phyloP scores from a whole-genome alignment of 2,113 vertebrate species.

The Lycaon pictus region DNA sequence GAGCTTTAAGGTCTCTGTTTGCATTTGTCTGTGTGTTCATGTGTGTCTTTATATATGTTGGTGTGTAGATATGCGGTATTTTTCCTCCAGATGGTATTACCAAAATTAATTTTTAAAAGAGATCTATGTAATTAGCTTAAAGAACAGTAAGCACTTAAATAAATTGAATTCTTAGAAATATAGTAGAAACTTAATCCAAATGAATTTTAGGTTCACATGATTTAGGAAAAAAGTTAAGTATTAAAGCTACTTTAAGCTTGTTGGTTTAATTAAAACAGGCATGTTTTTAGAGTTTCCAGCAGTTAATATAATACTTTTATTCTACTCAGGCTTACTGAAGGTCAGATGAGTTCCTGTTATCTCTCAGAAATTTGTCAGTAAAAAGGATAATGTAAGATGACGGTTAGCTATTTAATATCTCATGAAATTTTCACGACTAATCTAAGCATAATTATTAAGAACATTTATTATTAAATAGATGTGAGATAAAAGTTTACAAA shows the following conservation, averaged over 20 bases:
- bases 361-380: neutral
- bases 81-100: neutral
- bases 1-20: neutral
- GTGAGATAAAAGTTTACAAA: neutral
- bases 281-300: neutral
- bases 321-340: neutral
- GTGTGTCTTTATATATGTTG: neutral
- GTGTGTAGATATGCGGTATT: neutral
- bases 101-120: neutral
- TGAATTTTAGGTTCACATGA: neutral
- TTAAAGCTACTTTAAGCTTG: neutral
- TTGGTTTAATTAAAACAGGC: neutral
- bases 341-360: neutral
- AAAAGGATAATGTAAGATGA: neutral
- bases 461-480: neutral
- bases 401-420: neutral
- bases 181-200: neutral
- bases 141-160: neutral
- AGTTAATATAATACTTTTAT: neutral
- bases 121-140: neutral
- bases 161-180: neutral
- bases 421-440: neutral
- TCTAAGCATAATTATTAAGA: neutral
- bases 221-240: neutral
- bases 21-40: neutral